phyloP scores from a whole-genome alignment of 2,113 vertebrate genomes.

The Menura novaehollandiae region DNA sequence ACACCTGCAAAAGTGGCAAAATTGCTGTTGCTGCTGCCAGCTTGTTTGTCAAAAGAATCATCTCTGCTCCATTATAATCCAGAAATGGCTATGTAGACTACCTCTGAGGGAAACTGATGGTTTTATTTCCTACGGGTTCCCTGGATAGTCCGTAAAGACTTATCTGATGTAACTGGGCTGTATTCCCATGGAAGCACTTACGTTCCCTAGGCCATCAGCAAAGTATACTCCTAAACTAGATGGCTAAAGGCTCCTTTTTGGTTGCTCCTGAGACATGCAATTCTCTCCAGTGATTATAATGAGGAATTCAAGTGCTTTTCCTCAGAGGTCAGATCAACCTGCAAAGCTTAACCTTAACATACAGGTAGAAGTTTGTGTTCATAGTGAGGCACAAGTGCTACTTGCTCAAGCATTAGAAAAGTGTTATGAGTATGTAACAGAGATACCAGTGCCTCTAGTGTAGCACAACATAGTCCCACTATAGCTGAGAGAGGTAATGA shows the following conservation, averaged over 20 bases:
- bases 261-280: background rate
- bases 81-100: background rate
- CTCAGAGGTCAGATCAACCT: background rate
- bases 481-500: background rate
- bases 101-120: background rate
- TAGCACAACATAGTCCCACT: background rate
- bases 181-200: background rate
- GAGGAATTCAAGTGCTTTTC: background rate
- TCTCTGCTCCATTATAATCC: background rate
- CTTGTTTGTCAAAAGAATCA: background rate
- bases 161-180: background rate
- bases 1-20: background rate
- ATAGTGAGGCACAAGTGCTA: background rate
- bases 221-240: background rate
- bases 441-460: background rate
- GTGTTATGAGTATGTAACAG: background rate
- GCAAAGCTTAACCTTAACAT: background rate
- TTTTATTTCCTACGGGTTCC: background rate
- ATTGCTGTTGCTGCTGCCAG: background rate
- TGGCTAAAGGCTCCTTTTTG: background rate
- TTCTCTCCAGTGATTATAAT: background rate
- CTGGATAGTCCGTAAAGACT: background rate
- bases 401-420: background rate
- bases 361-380: background rate
- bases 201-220: fast-evolving